Percentiles rank a stretch among this genome's conserved stretches.
These are phyloP conservation scores for Philopedon plagiatum DNA, from an alignment of 2,888 invertebrate genomes.

Conservation along the genomic window DNA sequence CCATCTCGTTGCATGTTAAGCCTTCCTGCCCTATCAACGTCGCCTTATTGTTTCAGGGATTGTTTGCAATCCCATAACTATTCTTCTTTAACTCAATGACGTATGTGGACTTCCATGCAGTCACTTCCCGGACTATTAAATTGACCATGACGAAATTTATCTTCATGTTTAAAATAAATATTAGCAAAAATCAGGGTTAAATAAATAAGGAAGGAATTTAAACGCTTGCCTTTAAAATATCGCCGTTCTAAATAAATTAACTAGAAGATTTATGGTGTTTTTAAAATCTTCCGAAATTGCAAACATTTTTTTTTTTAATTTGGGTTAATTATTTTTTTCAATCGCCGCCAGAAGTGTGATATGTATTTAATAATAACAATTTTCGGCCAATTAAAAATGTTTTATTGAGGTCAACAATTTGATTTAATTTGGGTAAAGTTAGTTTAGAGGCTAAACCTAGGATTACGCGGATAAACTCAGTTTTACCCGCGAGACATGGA, in stretches of 20 bases:
- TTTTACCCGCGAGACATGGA: no score
- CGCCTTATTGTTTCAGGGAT: no score
- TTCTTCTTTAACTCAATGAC: no score
- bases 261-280: slow-evolving; percentile 1
- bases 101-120: no score
- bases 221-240: background rate
- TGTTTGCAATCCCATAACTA: no score
- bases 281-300: slow-evolving; percentile 1
- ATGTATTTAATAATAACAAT: background rate
- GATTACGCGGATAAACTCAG: no score
- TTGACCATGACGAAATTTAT: background rate
- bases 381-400: slow-evolving; percentile 1
- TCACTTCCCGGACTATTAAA: no score
- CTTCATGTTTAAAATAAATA: slow-evolving; percentile 6
- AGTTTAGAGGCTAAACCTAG: no score
- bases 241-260: slow-evolving; percentile 3
- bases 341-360: background rate
- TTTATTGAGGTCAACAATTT: background rate
- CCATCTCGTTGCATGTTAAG: no score
- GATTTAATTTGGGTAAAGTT: no score
- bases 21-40: no score
- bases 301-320: slow-evolving; percentile 14
- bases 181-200: slow-evolving; percentile 2
- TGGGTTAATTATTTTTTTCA: slow-evolving; percentile 13
- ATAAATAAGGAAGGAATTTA: slow-evolving; percentile 18